Evolutionary conservation across 2,113 vertebrate species (phyloP).

Genomic region (Gadus chalcogrammus): DNA sequence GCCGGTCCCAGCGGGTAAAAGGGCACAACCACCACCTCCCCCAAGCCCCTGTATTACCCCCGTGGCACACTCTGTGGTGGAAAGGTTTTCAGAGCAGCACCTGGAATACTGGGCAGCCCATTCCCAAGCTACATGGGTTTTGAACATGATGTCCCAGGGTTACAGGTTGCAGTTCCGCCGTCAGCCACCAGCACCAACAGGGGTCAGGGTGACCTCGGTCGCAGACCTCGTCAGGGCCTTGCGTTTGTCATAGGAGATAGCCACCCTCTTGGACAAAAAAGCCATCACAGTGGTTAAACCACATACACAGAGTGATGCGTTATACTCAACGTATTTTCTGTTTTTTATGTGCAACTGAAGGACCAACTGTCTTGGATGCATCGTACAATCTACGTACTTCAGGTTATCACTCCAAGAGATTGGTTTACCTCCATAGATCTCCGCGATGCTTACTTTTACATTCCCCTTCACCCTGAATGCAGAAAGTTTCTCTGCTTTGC

Average conservation of each 20-base stretch:
- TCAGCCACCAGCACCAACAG: background rate
- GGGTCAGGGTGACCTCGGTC: background rate
- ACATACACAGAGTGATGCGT: no score
- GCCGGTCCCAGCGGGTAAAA: background rate
- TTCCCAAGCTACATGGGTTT: background rate
- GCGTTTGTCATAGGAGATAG: background rate
- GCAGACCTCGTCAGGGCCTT: background rate
- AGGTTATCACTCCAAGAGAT: no score
- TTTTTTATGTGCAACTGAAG: no score
- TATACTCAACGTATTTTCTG: no score
- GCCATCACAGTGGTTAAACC: no score
- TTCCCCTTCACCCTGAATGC: no score
- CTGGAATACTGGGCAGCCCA: conserved; percentile 2
- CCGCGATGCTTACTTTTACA: no score
- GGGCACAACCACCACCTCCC: background rate
- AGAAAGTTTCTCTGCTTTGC: no score
- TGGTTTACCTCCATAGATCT: no score
- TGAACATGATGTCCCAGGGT: background rate
- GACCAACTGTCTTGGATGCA: no score
- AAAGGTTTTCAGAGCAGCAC: conserved; percentile 2
- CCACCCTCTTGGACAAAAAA: no score
- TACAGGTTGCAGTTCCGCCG: background rate
- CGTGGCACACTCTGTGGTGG: background rate
- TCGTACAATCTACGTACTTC: no score
- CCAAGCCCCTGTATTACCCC: background rate